Percentiles rank a stretch among this genome's conserved stretches.
Evolutionary conservation across 1,140 invertebrate genomes (phyloP).

Genomic region (Tachypleus tridentatus): DNA sequence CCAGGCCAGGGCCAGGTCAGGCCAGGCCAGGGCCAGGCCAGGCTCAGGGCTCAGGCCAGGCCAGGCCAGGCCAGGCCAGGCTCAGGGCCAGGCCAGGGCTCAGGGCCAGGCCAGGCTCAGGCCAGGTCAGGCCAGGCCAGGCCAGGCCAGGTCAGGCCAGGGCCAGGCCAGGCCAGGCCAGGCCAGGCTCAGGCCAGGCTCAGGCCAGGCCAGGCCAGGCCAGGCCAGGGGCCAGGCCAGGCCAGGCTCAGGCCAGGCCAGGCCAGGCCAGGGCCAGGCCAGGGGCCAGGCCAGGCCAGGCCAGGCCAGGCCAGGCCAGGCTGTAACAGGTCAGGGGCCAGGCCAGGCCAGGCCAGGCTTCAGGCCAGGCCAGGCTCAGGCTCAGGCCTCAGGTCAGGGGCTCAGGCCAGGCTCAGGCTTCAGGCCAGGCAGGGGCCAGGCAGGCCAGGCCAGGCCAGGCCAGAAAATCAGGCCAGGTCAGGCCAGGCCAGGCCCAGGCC

Average conservation of each 20-base stretch:
- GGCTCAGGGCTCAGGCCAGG: constrained; percentile 26
- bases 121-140: constrained; percentile 13
- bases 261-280: no score
- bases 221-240: no score
- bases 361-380: constrained; percentile 24
- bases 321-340: constrained; percentile 26
- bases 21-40: no score
- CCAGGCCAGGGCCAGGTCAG: no score
- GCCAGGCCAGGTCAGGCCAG: constrained; percentile 22
- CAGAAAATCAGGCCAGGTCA: constrained; percentile 25
- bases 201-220: constrained; percentile 23
- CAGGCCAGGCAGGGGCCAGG: constrained; percentile 17
- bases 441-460: constrained; percentile 21
- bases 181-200: constrained; percentile 24
- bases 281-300: no score
- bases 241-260: constrained; percentile 24
- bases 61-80: constrained; percentile 24
- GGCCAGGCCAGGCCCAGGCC: constrained; percentile 25
- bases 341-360: no score
- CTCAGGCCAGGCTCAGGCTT: constrained; percentile 20
- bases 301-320: constrained; percentile 26
- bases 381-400: constrained; percentile 22
- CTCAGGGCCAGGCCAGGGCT: constrained; percentile 25
- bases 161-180: no score
- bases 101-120: constrained; percentile 20